Evolutionary conservation across 2,888 invertebrate species (phyloP).

Genomic region (Brachyptera risi): DNA sequence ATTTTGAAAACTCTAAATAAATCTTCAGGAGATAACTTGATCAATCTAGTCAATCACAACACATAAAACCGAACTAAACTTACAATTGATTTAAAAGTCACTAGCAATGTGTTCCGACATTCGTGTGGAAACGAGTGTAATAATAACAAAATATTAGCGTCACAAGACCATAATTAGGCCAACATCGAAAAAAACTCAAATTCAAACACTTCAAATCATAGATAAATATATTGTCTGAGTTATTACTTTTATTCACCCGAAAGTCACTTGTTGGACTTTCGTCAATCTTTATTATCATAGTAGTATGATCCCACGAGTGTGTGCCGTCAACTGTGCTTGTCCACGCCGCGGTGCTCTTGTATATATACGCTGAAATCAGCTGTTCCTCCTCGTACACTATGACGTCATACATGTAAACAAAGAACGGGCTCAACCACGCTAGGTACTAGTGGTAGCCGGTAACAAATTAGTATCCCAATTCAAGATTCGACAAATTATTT

Average conservation of each 20-base stretch:
- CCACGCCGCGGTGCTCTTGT: neutral
- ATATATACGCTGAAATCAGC: neutral
- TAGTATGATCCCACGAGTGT: neutral
- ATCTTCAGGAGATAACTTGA: no score
- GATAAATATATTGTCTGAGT: neutral
- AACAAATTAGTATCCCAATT: no score
- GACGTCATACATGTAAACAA: neutral
- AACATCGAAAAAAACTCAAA: constrained; percentile 21
- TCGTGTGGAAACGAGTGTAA: constrained; percentile 23
- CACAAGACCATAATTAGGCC: constrained; percentile 25
- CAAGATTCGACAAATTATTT: no score
- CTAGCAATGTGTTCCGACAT: no score
- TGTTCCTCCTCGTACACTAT: neutral
- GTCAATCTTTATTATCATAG: constrained; percentile 13
- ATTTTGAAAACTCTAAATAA: no score
- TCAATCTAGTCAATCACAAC: no score
- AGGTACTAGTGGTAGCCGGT: neutral
- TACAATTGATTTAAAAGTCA: no score
- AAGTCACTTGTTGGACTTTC: constrained; percentile 11
- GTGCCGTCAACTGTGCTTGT: constrained; percentile 7
- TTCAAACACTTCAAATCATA: constrained; percentile 18
- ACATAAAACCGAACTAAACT: no score
- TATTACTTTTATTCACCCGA: neutral
- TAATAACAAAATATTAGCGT: constrained; percentile 26
- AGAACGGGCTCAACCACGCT: no score